Evolutionary conservation across 2,797 vertebrate genomes (phyloP).

Genomic region (Pteropus rufus): DNA sequence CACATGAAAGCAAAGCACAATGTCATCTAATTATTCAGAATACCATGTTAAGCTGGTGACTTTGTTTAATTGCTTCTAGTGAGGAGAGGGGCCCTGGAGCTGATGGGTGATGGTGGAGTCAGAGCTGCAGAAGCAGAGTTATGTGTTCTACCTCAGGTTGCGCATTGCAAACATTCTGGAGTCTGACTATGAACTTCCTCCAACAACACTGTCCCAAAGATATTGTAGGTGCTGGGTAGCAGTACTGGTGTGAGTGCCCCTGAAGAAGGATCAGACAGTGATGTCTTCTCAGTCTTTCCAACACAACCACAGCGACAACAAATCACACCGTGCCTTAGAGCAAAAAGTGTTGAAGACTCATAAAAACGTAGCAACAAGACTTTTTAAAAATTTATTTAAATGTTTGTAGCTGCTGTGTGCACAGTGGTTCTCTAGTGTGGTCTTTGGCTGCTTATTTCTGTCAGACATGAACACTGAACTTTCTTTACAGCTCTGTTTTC

Average conservation of each 20-base stretch:
- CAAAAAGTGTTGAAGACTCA: slow-evolving; percentile 55
- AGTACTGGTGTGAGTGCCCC: slow-evolving; percentile 69
- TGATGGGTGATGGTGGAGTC: too few species aligned
- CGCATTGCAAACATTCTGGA: slow-evolving; percentile 59
- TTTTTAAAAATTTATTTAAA: too few species aligned
- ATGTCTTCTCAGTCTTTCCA: slow-evolving; percentile 76
- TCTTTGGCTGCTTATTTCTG: slow-evolving; percentile 66
- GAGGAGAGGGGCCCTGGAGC: slow-evolving; percentile 37
- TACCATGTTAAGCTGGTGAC: slow-evolving; percentile 50
- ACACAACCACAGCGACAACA: slow-evolving; percentile 63
- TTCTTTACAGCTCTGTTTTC: slow-evolving; percentile 70
- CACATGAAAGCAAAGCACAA: slow-evolving; percentile 76
- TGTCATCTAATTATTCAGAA: slow-evolving; percentile 60
- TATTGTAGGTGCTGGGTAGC: slow-evolving; percentile 59
- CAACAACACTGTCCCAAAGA: slow-evolving; percentile 16
- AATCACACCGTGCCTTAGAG: slow-evolving; percentile 61
- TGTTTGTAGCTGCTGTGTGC: too few species aligned
- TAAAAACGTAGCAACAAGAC: too few species aligned
- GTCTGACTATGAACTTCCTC: slow-evolving; percentile 25
- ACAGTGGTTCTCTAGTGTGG: too few species aligned
- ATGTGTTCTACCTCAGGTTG: slow-evolving; percentile 85
- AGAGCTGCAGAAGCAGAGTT: too few species aligned
- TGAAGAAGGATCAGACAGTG: slow-evolving; percentile 65
- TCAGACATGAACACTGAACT: slow-evolving; percentile 71
- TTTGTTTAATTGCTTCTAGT: background rate